Base-by-base conservation (phyloP, 1,140 invertebrate species). In the Cydia fagiglandana region DNA sequence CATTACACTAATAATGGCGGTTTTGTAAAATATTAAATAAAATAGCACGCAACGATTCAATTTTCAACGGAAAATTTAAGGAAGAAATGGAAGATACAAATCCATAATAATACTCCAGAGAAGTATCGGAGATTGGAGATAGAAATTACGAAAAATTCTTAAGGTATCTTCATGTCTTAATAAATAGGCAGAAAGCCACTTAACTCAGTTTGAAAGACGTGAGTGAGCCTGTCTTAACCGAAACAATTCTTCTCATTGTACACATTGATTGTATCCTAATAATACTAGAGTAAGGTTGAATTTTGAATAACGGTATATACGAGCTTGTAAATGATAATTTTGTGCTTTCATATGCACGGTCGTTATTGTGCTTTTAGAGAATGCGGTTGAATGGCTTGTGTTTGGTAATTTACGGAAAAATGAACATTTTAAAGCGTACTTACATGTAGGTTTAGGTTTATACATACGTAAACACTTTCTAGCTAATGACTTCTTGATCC, bases 81-180 rank as follows among this genome's bases (percentile, higher is more conserved):
- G 64, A 68, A 41, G 34, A 70, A 70, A 38, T 70, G 4, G n/a
- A 70, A 3, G 15, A 41, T 30, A 68, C 30, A 68, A 70, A 70
- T 70, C 66, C 66, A 41, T 70, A 45, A 70, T 70, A 70, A 70
- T 70, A 70, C 66, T 70, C 9, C 30, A 10, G 66, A 30, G 66
- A 70, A 70, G 66, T 70, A 70, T 70, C 66, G 66, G 4, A 70
- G 66, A 70, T 70, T 70, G 38, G 66, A 70, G 66, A 70, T 70
- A 70, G 30, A 70, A 70, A 70, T 73, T 47, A 73, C 73, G 15
- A 70, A 53, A 78, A 74, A 81, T 81, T 82, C 73, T 64, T 76
- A 7, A 76, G 74, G 74, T 80, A 84, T 81, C 78, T 81, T 78
- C 77, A 83, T 82, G 66, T 78, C 79, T 82, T 83, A 83, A 83